A percentile compares a stretch with the other conserved stretches of the same genome.
These are phyloP conservation scores for Chrysemys picta DNA, from an alignment of 2,113 vertebrate genomes.

Conservation along the genomic window DNA sequence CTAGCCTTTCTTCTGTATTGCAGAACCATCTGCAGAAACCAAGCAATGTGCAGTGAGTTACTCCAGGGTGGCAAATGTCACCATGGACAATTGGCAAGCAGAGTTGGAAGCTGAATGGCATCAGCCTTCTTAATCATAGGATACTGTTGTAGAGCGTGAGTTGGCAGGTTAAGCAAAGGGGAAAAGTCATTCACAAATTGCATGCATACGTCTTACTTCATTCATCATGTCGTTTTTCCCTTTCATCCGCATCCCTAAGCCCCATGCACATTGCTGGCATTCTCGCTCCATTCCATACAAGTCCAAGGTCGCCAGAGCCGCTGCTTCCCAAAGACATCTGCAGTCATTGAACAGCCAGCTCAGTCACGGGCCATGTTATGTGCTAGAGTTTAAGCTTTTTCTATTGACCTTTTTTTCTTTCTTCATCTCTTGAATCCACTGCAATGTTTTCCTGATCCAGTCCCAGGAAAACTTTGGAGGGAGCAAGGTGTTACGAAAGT, in stretches of 20 bases:
- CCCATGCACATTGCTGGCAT: constrained; percentile 38
- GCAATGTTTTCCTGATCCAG: constrained; percentile 41
- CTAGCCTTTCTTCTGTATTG: not conserved
- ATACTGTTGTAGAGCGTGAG: not conserved
- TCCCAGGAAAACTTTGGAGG: constrained; percentile 28
- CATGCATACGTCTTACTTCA: constrained; percentile 26
- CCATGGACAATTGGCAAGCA: not conserved
- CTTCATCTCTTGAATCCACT: not conserved
- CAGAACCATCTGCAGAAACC: not conserved
- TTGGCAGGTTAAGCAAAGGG: not conserved
- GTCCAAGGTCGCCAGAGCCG: constrained; percentile 19
- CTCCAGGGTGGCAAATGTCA: not conserved
- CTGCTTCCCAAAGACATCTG: constrained; percentile 24
- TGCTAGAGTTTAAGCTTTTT: constrained; percentile 24
- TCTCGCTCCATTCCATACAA: constrained; percentile 42
- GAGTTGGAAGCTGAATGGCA: accelerated
- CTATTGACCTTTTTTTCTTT: constrained; percentile 1
- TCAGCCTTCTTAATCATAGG: accelerated
- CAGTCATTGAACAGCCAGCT: not conserved
- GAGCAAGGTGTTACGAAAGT: not conserved
- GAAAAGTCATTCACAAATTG: constrained; percentile 47
- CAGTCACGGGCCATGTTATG: not conserved
- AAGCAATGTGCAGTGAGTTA: not conserved
- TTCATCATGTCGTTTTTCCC: not conserved
- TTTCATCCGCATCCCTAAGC: constrained; percentile 30